A percentile compares a stretch with the other conserved stretches of the same genome.
Conservation (phyloP, 2,113 vertebrate genomes). For the Penelope pileata region DNA sequence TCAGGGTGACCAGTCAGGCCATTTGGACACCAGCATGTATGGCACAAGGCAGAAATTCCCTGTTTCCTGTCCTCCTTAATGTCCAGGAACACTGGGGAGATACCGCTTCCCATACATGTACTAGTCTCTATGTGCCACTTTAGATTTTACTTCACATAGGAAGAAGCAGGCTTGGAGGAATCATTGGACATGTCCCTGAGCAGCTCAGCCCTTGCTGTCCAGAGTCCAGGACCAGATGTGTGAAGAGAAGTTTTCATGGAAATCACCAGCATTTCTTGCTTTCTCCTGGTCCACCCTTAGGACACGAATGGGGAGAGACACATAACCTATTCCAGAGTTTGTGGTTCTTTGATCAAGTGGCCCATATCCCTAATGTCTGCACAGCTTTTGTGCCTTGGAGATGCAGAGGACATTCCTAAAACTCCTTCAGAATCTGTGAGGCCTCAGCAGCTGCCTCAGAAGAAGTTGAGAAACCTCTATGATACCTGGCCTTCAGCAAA, state of each 20-base stretch:
- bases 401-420: background rate
- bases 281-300: background rate
- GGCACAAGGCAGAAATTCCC: background rate
- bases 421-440: background rate
- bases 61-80: background rate
- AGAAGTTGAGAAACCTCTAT: background rate
- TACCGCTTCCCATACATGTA: background rate
- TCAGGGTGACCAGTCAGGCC: background rate
- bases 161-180: background rate
- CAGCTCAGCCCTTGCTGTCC: background rate
- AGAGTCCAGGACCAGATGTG: background rate
- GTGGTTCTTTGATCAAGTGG: background rate
- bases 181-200: background rate
- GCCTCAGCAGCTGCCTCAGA: background rate
- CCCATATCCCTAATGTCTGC: background rate
- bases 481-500: background rate
- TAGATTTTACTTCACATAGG: background rate
- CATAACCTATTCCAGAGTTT: background rate
- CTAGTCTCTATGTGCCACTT: background rate
- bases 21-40: background rate
- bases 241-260: background rate
- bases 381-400: background rate
- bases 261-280: background rate
- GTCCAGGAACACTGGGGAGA: background rate
- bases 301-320: background rate